A percentile compares a stretch with the other conserved stretches of the same genome.
Evolutionary conservation across 2,888 invertebrate genomes (phyloP).

Genomic region (Synanthedon myopaeformis): DNA sequence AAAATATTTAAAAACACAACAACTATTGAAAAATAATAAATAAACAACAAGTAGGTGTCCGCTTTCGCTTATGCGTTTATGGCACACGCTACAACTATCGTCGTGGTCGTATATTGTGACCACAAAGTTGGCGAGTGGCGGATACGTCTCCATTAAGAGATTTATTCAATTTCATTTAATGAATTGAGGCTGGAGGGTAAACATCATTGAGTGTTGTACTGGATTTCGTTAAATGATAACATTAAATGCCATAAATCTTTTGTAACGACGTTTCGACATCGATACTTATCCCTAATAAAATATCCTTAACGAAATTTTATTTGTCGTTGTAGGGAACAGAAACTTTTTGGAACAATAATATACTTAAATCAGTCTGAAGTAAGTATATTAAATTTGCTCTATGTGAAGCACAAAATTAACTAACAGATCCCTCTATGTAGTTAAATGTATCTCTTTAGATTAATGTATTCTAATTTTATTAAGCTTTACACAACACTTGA

Average conservation of each 20-base stretch:
- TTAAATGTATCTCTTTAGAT: too few relatives aligned
- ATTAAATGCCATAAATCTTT: too few relatives aligned
- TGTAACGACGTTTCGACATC: too few relatives aligned
- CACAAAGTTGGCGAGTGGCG: constrained; percentile 5
- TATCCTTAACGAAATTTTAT: background rate
- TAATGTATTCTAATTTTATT: too few relatives aligned
- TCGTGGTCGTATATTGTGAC: background rate
- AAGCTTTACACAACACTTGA: too few relatives aligned
- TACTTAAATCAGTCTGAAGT: too few relatives aligned
- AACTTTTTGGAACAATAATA: background rate
- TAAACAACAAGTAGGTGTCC: background rate
- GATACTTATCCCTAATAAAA: too few relatives aligned
- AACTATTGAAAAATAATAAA: too few relatives aligned
- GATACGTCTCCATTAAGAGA: constrained; percentile 17
- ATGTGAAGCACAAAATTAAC: too few relatives aligned
- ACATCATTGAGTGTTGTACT: background rate
- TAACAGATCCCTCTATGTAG: too few relatives aligned
- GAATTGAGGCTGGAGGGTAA: constrained; percentile 4
- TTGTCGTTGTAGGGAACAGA: background rate
- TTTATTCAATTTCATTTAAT: constrained; percentile 13
- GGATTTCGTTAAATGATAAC: background rate
- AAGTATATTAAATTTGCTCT: too few relatives aligned
- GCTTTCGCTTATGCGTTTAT: background rate
- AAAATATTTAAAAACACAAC: too few relatives aligned
- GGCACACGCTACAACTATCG: background rate